Evolutionary conservation across 2,888 invertebrate species (phyloP).

Genomic region (Drosophila nr. fundita): DNA sequence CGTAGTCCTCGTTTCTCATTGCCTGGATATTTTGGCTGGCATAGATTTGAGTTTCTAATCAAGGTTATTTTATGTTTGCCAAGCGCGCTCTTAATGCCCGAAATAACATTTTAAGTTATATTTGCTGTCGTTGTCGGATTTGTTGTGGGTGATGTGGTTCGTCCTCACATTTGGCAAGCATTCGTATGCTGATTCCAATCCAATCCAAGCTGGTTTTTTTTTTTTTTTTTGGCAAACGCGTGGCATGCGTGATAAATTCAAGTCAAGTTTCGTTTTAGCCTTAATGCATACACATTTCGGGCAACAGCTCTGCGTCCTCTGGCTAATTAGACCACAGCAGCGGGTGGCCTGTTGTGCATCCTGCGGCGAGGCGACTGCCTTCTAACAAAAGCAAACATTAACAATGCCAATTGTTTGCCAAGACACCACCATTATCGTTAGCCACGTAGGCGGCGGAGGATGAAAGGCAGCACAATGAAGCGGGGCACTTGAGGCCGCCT

Average conservation of each 20-base stretch:
- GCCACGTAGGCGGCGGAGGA: conserved; percentile 13
- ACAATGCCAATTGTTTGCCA: conserved; percentile 70
- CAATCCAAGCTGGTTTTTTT: conserved; percentile 39
- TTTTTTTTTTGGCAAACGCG: conserved; percentile 51
- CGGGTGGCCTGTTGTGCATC: conserved; percentile 19
- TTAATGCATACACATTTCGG: conserved; percentile 50
- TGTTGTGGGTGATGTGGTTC: conserved; percentile 17
- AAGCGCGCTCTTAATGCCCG: conserved; percentile 74
- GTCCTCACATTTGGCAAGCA: conserved; percentile 17
- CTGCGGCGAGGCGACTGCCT: conserved; percentile 32
- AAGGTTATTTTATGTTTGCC: conserved; percentile 76
- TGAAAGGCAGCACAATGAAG: conserved; percentile 41
- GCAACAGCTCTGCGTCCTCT: conserved; percentile 32
- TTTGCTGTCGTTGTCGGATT: conserved; percentile 13
- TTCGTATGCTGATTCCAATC: conserved; percentile 17
- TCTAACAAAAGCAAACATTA: conserved; percentile 43
- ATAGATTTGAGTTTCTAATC: conserved; percentile 76
- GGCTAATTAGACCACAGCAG: conserved; percentile 67
- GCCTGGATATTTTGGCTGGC: conserved; percentile 49
- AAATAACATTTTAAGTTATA: conserved; percentile 76
- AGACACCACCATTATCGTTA: conserved; percentile 70
- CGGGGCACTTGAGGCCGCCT: conserved; percentile 48
- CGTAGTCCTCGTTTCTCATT: neutral
- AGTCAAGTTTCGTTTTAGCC: conserved; percentile 46
- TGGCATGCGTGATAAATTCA: conserved; percentile 68